Evolutionary conservation across 2,888 invertebrate species (phyloP).

Genomic region (Pristionchus maxplancki): DNA sequence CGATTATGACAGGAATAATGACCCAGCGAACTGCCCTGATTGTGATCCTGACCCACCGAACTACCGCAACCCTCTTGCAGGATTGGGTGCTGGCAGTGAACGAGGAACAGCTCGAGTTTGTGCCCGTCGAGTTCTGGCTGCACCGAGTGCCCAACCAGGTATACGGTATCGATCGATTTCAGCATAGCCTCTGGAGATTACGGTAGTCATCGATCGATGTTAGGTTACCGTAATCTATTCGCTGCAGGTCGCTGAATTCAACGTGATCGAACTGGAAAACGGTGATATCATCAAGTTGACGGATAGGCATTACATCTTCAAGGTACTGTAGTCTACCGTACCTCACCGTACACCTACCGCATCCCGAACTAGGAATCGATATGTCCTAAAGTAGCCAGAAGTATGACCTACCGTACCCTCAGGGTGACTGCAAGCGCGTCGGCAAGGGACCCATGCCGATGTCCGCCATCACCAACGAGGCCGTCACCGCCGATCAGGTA

Average conservation of each 20-base stretch:
- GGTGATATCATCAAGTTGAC: constrained; percentile 72
- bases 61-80: background rate
- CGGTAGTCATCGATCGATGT: background rate
- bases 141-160: constrained; percentile 66
- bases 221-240: background rate
- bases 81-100: constrained; percentile 3
- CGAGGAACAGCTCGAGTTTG: constrained; percentile 55
- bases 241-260: constrained; percentile 60
- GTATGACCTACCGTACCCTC: background rate
- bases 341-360: constrained; percentile 2
- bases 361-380: background rate
- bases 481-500: constrained; percentile 68
- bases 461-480: constrained; percentile 19
- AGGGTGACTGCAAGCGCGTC: constrained; percentile 9
- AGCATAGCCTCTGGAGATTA: constrained; percentile 54
- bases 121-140: constrained; percentile 72
- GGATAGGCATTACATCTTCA: constrained; percentile 72
- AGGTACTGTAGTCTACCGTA: constrained; percentile 50
- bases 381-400: background rate
- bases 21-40: background rate
- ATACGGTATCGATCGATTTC: background rate
- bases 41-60: background rate
- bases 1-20: background rate
- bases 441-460: background rate
- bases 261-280: constrained; percentile 60